Percentiles rank a stretch among this genome's conserved stretches.
phyloP scores from a whole-genome alignment of 2,113 vertebrate genomes.

The Hydrolagus affinis region DNA sequence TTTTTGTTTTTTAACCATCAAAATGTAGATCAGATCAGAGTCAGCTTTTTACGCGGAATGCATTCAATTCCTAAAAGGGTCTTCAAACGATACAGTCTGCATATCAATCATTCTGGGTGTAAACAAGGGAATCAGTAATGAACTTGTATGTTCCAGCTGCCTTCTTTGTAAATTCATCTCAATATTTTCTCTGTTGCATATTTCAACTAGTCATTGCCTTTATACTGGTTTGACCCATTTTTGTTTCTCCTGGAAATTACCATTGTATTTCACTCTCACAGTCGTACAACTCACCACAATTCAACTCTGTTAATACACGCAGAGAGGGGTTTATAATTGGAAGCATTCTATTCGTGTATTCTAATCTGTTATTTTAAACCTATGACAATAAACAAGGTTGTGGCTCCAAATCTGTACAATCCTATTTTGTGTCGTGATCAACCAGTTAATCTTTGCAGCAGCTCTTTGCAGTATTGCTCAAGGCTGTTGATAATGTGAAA shows the following conservation, averaged over 20 bases:
- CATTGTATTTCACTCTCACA: neutral
- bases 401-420: neutral
- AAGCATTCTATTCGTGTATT: neutral
- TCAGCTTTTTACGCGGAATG: neutral
- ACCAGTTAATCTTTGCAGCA: neutral
- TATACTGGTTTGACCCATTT: slow-evolving; percentile 24
- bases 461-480: neutral
- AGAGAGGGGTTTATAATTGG: neutral
- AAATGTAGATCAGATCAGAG: slow-evolving; percentile 22
- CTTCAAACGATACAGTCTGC: slow-evolving; percentile 25
- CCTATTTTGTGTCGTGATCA: neutral
- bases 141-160: slow-evolving; percentile 22
- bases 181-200: neutral
- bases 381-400: neutral
- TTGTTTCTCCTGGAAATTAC: neutral
- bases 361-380: neutral
- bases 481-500: neutral
- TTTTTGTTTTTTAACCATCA: neutral
- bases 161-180: neutral
- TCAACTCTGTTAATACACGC: neutral
- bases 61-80: slow-evolving; percentile 6
- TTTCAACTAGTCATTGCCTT: neutral
- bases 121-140: slow-evolving; percentile 24
- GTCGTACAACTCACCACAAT: neutral
- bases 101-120: neutral